Base-by-base conservation (phyloP, 2,797 vertebrate genomes). In the Acanthornis magna region DNA sequence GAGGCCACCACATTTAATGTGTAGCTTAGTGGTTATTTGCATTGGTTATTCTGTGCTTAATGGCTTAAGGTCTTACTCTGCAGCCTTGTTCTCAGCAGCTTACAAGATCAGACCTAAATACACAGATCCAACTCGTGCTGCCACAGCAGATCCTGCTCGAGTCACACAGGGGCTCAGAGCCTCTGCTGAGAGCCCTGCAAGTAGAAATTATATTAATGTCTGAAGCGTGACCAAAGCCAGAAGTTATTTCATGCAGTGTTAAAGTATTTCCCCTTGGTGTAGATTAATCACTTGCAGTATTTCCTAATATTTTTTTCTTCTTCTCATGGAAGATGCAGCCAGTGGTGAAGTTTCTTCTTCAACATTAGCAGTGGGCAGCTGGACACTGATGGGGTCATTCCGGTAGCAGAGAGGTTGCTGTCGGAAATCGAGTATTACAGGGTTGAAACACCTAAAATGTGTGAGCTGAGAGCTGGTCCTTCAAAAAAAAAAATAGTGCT, bases 371-470 rank as follows among this genome's bases (percentile, higher is more conserved):
- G n/a, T 9, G 60, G 61, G 45, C 19, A 30, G 50, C 72, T 57
- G 72, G 55, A 50, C 12, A 14, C n/a, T 47, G 32, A 12, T 53
- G 66, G 34, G 7, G 1, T 43, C 1, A 2, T 21, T 32, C 25
- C 12, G 32, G 29, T 5, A 9, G 67, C 29, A 22, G 7, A 34
- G 25, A 7, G 13, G 4, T 47, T 48, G 62, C 62, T 47, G 36
- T 29, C 60, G 14, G 43, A 45, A 50, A 9, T 10, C 1, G 5
- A 0, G 21, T 5, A 2, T 34, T 29, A 0, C 2, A 1, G n/a
- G 2, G 1, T 7, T 34, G 60, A 5, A 30, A 32, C 29, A 26
- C 13, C 17, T 25, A 3, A 1, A 1, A 13, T 1, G 19, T 3
- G 54, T 60, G 45, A 45, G 20, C 30, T 61, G 60, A 2, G 20